Evolutionary conservation across 2,888 invertebrate genomes (phyloP), one percentile per base, ranked within the genome.

Genomic region (Drosophila meridiana): DNA sequence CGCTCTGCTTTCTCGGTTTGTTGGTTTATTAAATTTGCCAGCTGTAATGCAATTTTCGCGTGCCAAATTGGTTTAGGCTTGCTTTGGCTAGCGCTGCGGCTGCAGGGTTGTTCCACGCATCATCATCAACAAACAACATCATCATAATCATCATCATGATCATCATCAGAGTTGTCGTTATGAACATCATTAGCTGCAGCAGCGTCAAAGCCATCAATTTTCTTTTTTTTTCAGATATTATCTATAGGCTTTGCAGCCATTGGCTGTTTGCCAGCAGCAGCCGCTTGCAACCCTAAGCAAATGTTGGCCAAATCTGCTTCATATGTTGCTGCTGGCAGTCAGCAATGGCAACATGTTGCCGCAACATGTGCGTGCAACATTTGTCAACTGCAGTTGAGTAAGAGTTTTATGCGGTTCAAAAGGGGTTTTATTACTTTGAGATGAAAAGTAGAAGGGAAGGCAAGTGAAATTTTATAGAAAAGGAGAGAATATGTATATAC

Each of bases 1-100:
- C 32, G 0, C 11, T 32, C 30, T 40, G 7, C 53, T 26, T 66
- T 63, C 66, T 60, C 72, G 69, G 68, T 56, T 50, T 64, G 69
- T 55, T 65, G 88, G 71, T 83, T 86, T 88, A 86, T 86, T 86
- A 86, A 76, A 88, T 86, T 88, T 74, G 74, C 82, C 72, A 60
- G 63, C 83, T 84, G 80, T 86, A 87, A 87, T 87, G 83, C 73
- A 87, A 87, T 89, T 87, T 87, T 83, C 86, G 86, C 85, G 68
- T 82, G 78, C 89, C 74, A 87, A 87, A 87, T 87, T 89, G 89
- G 78, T 81, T 84, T 86, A 79, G 79, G 63, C 72, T 55, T 64
- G 28, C n/a, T 13, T 60, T 62, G 77, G 69, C 72, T 76, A 79
- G 80, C 78, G 73, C 72, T 83, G 84, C 69, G 87, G 76, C 81